A percentile compares a stretch with the other conserved stretches of the same genome.
Conservation (phyloP, 2,888 invertebrate genomes). For the Pandemis corylana region DNA sequence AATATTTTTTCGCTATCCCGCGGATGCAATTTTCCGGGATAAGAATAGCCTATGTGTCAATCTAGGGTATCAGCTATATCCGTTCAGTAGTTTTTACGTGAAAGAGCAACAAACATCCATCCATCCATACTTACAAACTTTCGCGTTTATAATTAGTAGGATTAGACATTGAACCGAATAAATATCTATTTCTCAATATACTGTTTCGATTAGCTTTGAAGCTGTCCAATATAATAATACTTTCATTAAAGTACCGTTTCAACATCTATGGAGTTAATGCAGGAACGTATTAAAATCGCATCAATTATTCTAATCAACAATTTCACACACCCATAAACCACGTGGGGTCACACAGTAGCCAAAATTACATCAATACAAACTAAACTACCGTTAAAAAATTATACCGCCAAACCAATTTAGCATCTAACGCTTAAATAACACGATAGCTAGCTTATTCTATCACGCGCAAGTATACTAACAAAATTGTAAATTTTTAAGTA, state of each 20-base stretch:
- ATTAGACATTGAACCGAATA: background rate
- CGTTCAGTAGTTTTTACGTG: no score
- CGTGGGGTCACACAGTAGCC: conserved; percentile 41
- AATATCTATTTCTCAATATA: background rate
- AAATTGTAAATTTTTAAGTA: conserved; percentile 16
- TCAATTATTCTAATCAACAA: conserved; percentile 35
- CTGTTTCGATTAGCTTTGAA: conserved; percentile 15
- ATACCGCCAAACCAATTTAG: conserved; percentile 7
- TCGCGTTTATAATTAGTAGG: no score
- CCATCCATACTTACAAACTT: no score
- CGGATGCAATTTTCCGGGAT: no score
- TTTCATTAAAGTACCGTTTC: conserved; percentile 36
- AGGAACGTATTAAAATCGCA: conserved; percentile 33
- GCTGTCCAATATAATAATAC: conserved; percentile 26
- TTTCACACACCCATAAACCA: conserved; percentile 29
- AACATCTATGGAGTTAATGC: conserved; percentile 33
- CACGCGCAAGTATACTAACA: background rate
- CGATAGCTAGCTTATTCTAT: conserved; percentile 6
- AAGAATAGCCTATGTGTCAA: no score
- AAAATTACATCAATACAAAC: conserved; percentile 8
- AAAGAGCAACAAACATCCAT: no score
- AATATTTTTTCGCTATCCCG: no score
- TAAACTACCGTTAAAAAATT: background rate
- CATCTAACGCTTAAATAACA: conserved; percentile 2
- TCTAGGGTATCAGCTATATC: no score